phyloP scores from a whole-genome alignment of 2,888 invertebrate species.

The Chloroclysta siterata region DNA sequence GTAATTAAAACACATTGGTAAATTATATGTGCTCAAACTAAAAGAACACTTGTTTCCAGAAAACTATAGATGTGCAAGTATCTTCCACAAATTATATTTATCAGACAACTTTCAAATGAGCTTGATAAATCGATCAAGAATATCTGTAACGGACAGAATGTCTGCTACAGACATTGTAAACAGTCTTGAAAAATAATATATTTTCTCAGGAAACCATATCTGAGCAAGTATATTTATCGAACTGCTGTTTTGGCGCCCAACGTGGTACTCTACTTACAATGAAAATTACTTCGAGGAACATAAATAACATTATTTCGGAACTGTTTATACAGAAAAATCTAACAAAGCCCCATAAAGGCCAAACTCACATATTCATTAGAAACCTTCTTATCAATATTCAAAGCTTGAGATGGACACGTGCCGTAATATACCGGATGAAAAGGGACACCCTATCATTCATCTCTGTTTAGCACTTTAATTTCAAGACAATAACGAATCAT shows the following conservation, averaged over 20 bases:
- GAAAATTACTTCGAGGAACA: neutral
- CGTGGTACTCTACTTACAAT: slow-evolving; percentile 3
- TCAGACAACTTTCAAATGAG: no score
- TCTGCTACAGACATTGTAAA: no score
- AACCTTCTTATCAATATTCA: slow-evolving; percentile 63
- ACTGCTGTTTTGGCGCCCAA: slow-evolving; percentile 12
- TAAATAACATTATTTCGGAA: slow-evolving; percentile 1
- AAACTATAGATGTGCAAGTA: no score
- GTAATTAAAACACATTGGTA: no score
- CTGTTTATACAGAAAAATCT: neutral
- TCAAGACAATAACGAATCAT: slow-evolving; percentile 44
- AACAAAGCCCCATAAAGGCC: slow-evolving; percentile 22
- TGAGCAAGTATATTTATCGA: no score
- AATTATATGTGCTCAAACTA: no score
- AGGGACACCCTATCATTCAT: slow-evolving; percentile 20
- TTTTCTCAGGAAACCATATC: no score
- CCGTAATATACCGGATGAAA: slow-evolving; percentile 44
- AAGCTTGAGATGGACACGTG: slow-evolving; percentile 59
- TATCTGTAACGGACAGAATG: no score
- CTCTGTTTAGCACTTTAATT: slow-evolving; percentile 49
- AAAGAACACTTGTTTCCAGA: no score
- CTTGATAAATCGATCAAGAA: no score
- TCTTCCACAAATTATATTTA: no score
- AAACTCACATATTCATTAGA: slow-evolving; percentile 26
- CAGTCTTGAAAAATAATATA: no score